Percentiles rank a stretch among this genome's conserved stretches.
Evolutionary conservation across 64 coral and sea anemone genomes (phyloP).

Genomic region (Dendronephthya gigantea): DNA sequence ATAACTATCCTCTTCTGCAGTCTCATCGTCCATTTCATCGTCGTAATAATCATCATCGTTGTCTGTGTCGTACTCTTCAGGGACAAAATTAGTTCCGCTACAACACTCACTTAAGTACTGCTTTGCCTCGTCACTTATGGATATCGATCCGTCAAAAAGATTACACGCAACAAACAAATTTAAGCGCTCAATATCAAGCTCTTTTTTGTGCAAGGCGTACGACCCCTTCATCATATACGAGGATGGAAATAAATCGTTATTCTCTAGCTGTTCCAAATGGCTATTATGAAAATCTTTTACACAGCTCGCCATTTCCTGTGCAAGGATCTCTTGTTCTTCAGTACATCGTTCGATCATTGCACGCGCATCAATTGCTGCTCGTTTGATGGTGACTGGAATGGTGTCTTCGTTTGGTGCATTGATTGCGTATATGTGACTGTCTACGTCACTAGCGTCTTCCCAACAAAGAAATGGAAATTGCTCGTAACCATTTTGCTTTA

Average conservation of each 20-base stretch:
- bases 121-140: not conserved
- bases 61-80: too few relatives aligned
- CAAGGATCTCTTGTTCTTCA: not conserved
- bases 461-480: conserved; percentile 1
- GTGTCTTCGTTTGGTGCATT: not conserved
- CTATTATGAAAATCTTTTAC: not conserved
- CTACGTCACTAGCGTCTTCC: conserved; percentile 14
- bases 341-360: not conserved
- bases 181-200: not conserved
- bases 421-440: too few relatives aligned
- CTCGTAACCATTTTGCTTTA: conserved; percentile 3
- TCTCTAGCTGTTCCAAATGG: not conserved
- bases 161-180: not conserved
- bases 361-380: not conserved
- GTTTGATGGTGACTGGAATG: not conserved
- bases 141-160: not conserved
- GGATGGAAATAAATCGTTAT: not conserved
- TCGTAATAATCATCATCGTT: too few relatives aligned
- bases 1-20: too few relatives aligned
- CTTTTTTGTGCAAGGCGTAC: not conserved
- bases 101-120: not conserved
- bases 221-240: not conserved
- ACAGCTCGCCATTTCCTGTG: not conserved
- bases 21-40: too few relatives aligned
- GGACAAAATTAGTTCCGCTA: not conserved